These are phyloP conservation scores for Leucopsar rothschildi DNA, from an alignment of 2,113 vertebrate species.

Conservation along the genomic window DNA sequence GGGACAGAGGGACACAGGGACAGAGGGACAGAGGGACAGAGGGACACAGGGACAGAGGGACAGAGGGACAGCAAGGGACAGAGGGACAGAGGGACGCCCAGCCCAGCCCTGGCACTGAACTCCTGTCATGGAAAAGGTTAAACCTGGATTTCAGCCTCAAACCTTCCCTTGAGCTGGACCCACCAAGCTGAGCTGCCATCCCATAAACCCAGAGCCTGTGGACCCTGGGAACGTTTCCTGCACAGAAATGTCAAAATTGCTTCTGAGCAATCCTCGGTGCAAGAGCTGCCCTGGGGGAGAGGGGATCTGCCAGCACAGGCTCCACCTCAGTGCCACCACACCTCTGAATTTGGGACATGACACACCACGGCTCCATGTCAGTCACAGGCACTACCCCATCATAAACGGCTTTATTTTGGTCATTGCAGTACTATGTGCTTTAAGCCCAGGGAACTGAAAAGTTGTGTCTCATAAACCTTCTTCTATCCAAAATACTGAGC, in stretches of 20 bases:
- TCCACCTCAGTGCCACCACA: rapidly evolving
- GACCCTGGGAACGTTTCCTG: rapidly evolving
- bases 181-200: not conserved
- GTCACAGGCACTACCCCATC: not conserved
- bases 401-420: not conserved
- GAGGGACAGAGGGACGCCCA: not conserved
- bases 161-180: not conserved
- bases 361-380: rapidly evolving
- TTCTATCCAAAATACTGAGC: not conserved
- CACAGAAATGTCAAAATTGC: not conserved
- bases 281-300: rapidly evolving
- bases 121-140: rapidly evolving
- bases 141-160: not conserved
- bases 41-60: not conserved
- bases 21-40: not conserved
- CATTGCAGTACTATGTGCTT: not conserved
- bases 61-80: too few relatives aligned
- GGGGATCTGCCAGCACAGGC: not conserved
- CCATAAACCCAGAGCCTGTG: rapidly evolving
- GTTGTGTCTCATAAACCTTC: not conserved
- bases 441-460: not conserved
- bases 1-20: not conserved
- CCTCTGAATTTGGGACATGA: not conserved
- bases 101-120: rapidly evolving
- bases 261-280: not conserved